Evolutionary conservation across 2,888 invertebrate species (phyloP).

Genomic region (Drosophila anomelani): DNA sequence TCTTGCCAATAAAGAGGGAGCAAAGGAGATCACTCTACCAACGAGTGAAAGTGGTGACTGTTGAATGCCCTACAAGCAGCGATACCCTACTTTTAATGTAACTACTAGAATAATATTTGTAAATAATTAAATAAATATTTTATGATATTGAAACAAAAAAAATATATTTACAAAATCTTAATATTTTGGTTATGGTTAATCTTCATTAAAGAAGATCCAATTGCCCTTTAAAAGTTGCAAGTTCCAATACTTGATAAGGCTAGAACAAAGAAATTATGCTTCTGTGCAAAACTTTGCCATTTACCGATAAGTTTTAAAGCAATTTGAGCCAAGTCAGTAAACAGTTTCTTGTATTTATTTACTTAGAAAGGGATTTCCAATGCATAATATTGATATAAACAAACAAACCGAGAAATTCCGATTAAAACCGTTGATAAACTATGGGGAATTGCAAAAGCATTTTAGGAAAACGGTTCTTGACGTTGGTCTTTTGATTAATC

Average conservation of each 20-base stretch:
- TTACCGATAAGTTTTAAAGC: slow-evolving; percentile 49
- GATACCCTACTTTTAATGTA: slow-evolving; percentile 8
- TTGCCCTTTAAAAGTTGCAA: neutral
- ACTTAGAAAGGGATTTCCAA: slow-evolving; percentile 41
- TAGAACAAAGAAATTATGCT: slow-evolving; percentile 44
- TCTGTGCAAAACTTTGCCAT: slow-evolving; percentile 39
- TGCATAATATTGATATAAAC: slow-evolving; percentile 43
- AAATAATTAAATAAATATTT: neutral
- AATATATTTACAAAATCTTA: neutral
- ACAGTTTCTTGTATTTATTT: slow-evolving; percentile 23
- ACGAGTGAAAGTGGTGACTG: neutral
- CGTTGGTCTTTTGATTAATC: slow-evolving; percentile 21
- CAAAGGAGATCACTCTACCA: slow-evolving; percentile 7
- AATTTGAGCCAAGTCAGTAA: slow-evolving; percentile 24
- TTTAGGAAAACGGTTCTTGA: slow-evolving; percentile 15
- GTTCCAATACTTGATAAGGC: slow-evolving; percentile 23
- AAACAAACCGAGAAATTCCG: slow-evolving; percentile 49
- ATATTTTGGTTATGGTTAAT: too few relatives aligned
- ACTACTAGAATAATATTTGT: neutral
- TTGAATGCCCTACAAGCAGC: slow-evolving; percentile 3
- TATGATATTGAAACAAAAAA: neutral
- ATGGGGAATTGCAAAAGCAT: slow-evolving; percentile 24
- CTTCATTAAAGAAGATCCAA: neutral
- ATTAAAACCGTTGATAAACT: slow-evolving; percentile 50
- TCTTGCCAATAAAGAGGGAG: slow-evolving; percentile 36